Conservation (phyloP, 2,888 invertebrate genomes). For the Trissoscelio sp. region DNA sequence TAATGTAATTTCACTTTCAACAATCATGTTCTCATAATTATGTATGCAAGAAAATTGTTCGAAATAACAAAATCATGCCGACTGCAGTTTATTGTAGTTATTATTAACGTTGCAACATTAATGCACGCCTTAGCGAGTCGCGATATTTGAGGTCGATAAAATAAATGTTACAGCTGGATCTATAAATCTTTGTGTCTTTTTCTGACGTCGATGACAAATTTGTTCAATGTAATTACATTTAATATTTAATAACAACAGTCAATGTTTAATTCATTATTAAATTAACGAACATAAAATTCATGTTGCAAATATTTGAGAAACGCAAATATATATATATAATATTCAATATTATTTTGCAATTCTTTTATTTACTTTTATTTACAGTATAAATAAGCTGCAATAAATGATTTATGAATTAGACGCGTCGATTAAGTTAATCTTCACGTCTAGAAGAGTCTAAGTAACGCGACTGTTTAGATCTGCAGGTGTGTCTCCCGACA, state of each 20-base stretch:
- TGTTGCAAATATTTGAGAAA: too few relatives aligned
- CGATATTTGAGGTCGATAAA: not conserved
- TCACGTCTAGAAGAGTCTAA: not conserved
- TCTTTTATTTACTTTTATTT: too few relatives aligned
- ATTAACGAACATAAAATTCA: too few relatives aligned
- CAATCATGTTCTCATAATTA: slow-evolving; percentile 14
- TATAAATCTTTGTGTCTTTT: not conserved
- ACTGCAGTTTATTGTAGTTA: slow-evolving; percentile 23
- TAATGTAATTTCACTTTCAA: slow-evolving; percentile 14
- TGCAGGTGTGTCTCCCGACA: not conserved
- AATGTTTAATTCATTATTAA: too few relatives aligned
- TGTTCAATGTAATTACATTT: not conserved
- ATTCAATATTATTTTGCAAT: too few relatives aligned
- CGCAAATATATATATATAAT: too few relatives aligned
- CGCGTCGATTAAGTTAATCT: not conserved
- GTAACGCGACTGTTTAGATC: slow-evolving; percentile 4
- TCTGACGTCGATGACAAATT: not conserved
- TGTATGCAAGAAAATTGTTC: slow-evolving; percentile 18
- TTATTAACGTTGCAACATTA: slow-evolving; percentile 26
- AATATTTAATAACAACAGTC: too few relatives aligned
- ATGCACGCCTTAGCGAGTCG: not conserved
- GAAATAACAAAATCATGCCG: slow-evolving; percentile 32
- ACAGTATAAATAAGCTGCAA: too few relatives aligned
- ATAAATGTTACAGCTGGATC: not conserved
- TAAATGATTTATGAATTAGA: not conserved